Conservation (phyloP, 2,888 invertebrate species). For the Sarcophaga variegata region DNA sequence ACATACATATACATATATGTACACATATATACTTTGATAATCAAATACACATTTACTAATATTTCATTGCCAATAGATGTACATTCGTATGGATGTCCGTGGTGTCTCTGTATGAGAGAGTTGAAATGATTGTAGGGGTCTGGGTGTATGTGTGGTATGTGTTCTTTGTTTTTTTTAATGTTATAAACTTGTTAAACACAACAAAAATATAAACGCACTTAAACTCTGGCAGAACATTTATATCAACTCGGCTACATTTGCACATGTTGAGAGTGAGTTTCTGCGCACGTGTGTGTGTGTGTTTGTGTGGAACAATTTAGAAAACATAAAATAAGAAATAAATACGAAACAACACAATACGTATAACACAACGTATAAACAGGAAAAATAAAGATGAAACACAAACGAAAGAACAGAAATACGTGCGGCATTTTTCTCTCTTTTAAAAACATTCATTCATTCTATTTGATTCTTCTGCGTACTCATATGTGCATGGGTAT, state of each 20-base stretch:
- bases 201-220: slow-evolving; percentile 57
- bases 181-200: slow-evolving; percentile 61
- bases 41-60: not conserved
- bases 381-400: slow-evolving; percentile 36
- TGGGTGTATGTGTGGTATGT: not conserved
- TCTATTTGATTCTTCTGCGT: not conserved
- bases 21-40: not conserved
- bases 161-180: slow-evolving; percentile 9
- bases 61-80: not conserved
- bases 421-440: not conserved
- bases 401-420: too few species aligned
- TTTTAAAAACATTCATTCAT: not conserved
- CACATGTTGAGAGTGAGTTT: not conserved
- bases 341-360: slow-evolving; percentile 4
- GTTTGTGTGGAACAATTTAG: slow-evolving; percentile 42
- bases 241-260: slow-evolving; percentile 4
- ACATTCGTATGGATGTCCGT: not conserved
- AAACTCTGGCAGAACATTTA: slow-evolving; percentile 35
- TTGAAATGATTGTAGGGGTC: not conserved
- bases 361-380: not conserved
- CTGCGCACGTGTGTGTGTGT: not conserved
- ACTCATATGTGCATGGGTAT: not conserved
- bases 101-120: not conserved
- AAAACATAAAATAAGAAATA: slow-evolving; percentile 37
- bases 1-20: not conserved